Base-by-base conservation (phyloP, 2,797 vertebrate genomes). In the Epinephelus coioides region DNA sequence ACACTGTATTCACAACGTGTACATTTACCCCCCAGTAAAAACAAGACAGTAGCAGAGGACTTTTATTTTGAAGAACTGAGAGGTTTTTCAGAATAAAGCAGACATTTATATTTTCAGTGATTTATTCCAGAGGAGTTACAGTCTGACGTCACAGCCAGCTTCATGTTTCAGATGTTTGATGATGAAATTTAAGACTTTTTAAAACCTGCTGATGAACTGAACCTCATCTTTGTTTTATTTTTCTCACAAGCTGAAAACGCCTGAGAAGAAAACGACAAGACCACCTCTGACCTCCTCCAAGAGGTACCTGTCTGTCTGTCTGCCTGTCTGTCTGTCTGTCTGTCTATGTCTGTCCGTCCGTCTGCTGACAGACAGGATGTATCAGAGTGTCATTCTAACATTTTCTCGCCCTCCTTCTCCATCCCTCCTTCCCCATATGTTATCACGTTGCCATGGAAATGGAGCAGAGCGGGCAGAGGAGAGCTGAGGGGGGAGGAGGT, bases 391-490 rank as follows among this genome's bases (percentile, higher is more conserved):
- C 64, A 79, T 59, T 74, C 83, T 77, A 78, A 67, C 82, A 72
- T 82, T 62, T 84, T 85, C 76, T 71, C 82, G 57, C 69, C 71
- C 71, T 79, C 69, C 78, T 53, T 85, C 72, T 78, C 75, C 79
- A 83, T 86, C 69, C 71, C 71, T 79, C 69, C 78, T 53, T 85
- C 72, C 79, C 75, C 79, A 83, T 86, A 84, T 88, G 82, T 82
- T 83, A 62, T 46, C 53, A 55, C 6, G 65, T 86, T 77, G 59
- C 86, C 66, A 65, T 85, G 77, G 83, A 65, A 66, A 89, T 56
- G 0, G n/a, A 75, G 47, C 3, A 2, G 21, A 2, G 10, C n/a
- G 76, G 78, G 71, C 2, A 68, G 53, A 64, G 67, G 68, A 74
- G 57, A 51, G 23, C 56, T n/a, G 51, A 15, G 4, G 17, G 50